Percentiles rank a stretch among this genome's conserved stretches.
Evolutionary conservation across 64 coral and sea anemone species (phyloP).

Genomic region (Porites australiensis): DNA sequence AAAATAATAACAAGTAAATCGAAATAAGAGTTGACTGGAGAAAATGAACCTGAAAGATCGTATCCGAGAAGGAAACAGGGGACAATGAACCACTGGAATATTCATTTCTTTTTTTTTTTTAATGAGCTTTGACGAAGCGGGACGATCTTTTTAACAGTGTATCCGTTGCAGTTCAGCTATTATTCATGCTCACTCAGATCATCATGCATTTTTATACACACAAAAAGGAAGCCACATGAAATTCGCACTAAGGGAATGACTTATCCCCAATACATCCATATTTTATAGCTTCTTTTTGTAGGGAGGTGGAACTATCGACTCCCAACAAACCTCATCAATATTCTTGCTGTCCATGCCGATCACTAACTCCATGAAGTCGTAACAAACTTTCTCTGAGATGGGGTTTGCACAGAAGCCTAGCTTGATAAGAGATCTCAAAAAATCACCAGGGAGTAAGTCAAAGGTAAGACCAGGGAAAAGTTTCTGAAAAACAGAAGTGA

Average conservation of each 20-base stretch:
- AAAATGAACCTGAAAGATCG: too few species aligned
- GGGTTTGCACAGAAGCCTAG: slow-evolving; percentile 37
- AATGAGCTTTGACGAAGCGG: too few species aligned
- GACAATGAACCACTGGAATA: too few species aligned
- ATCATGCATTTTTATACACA: too few species aligned
- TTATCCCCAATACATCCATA: neutral
- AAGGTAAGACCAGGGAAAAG: slow-evolving; percentile 39
- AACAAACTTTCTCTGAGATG: slow-evolving; percentile 40
- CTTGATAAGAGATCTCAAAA: slow-evolving; percentile 15
- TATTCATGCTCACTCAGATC: too few species aligned
- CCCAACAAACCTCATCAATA: slow-evolving; percentile 34
- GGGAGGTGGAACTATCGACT: neutral
- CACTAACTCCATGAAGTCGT: slow-evolving; percentile 51
- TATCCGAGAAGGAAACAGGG: too few species aligned
- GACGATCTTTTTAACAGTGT: too few species aligned
- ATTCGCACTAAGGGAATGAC: too few species aligned
- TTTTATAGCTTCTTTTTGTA: neutral
- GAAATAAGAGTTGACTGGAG: neutral
- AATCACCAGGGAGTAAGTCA: slow-evolving; percentile 49
- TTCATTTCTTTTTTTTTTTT: too few species aligned
- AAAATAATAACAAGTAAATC: neutral
- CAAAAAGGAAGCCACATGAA: too few species aligned
- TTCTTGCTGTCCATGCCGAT: slow-evolving; percentile 63
- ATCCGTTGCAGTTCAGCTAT: too few species aligned
- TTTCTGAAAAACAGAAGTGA: slow-evolving; percentile 13